phyloP scores from a whole-genome alignment of 1,140 invertebrate genomes.

The Lordiphosa collinella region DNA sequence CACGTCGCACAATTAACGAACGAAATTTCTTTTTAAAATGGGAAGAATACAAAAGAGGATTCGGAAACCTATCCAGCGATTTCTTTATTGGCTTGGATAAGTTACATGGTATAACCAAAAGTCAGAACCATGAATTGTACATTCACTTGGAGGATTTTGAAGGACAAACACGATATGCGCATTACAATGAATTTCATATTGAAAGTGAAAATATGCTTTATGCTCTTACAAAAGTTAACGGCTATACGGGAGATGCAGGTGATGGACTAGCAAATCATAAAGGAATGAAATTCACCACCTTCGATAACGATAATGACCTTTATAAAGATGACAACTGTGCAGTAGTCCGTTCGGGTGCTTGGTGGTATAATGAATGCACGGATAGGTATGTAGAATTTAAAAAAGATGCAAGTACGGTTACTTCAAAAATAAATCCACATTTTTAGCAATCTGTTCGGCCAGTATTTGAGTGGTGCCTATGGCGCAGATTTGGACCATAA shows the following conservation, averaged over 20 bases:
- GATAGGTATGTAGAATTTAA: not conserved
- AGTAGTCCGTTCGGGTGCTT: not conserved
- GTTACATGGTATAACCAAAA: not conserved
- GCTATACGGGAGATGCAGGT: slow-evolving; percentile 1
- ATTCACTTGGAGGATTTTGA: not conserved
- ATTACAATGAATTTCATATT: not conserved
- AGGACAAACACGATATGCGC: not conserved
- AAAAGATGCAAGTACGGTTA: too few relatives aligned
- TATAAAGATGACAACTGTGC: not conserved
- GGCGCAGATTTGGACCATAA: not conserved
- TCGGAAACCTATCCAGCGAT: not conserved
- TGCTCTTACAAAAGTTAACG: not conserved
- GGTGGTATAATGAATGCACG: slow-evolving; percentile 3
- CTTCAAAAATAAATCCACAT: too few relatives aligned
- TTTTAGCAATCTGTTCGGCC: slow-evolving; percentile 1
- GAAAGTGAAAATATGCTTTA: not conserved
- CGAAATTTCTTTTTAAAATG: not conserved
- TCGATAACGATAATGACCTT: not conserved
- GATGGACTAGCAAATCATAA: not conserved
- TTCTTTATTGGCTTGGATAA: slow-evolving; percentile 7
- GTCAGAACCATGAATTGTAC: not conserved
- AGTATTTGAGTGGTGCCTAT: not conserved
- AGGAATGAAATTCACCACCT: slow-evolving; percentile 3
- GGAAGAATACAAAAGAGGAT: not conserved
- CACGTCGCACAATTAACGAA: not conserved